Conservation (phyloP, 1,140 invertebrate species). For the Cotesia typhae region DNA sequence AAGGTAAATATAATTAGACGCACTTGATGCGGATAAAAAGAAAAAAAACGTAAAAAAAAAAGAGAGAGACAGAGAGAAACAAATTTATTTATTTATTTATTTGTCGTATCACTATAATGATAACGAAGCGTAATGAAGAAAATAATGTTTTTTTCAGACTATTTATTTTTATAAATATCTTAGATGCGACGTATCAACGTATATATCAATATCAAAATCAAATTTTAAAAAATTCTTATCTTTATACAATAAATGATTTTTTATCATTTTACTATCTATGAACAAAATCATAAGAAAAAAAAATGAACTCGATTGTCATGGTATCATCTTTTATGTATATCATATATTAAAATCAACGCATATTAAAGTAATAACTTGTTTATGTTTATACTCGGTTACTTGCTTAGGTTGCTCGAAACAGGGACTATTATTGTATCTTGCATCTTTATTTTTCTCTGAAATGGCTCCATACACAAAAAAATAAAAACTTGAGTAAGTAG, state of each 20-base stretch:
- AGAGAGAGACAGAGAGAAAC: slow-evolving; percentile 38
- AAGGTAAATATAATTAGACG: slow-evolving; percentile 29
- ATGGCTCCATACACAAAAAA: too few relatives aligned
- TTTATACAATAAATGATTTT: slow-evolving; percentile 16
- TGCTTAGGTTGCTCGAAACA: too few relatives aligned
- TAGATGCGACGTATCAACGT: slow-evolving; percentile 38
- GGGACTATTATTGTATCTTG: too few relatives aligned
- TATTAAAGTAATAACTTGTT: too few relatives aligned
- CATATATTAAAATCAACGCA: too few relatives aligned
- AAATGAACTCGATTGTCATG: too few relatives aligned
- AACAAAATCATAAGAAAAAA: too few relatives aligned
- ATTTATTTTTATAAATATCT: slow-evolving; percentile 67
- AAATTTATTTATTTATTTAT: slow-evolving; percentile 66
- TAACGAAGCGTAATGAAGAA: slow-evolving; percentile 37
- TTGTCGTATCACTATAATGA: slow-evolving; percentile 56
- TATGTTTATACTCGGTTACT: too few relatives aligned
- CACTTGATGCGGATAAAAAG: slow-evolving; percentile 14
- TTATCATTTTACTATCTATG: neutral
- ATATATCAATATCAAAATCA: slow-evolving; percentile 8
- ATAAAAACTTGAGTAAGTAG: too few relatives aligned
- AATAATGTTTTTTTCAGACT: slow-evolving; percentile 54
- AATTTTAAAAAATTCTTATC: slow-evolving; percentile 3
- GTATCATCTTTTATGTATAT: too few relatives aligned
- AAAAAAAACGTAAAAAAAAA: slow-evolving; percentile 46
- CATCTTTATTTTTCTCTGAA: too few relatives aligned